Conservation (phyloP, 2,797 vertebrate genomes). For the Calcarius lapponicus region DNA sequence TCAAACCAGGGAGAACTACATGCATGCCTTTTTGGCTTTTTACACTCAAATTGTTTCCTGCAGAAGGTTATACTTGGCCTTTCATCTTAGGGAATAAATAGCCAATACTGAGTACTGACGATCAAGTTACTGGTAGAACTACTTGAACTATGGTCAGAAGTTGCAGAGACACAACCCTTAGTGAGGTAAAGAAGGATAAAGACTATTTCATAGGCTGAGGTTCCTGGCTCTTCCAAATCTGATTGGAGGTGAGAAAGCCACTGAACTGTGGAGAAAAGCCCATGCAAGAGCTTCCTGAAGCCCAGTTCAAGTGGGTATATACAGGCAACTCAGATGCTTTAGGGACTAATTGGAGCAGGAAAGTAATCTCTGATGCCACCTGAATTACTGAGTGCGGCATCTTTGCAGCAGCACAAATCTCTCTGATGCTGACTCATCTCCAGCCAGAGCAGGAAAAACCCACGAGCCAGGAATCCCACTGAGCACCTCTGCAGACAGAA, state of each 20-base stretch:
- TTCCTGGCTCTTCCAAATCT: not conserved
- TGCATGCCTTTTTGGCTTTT: not conserved
- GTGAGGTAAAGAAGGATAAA: not conserved
- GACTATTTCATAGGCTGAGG: not conserved
- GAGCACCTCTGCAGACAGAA: not conserved
- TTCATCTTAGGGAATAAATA: not conserved
- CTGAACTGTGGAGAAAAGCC: not conserved
- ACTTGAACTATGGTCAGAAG: not conserved
- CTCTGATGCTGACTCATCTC: conserved; percentile 3
- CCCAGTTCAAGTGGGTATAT: not conserved
- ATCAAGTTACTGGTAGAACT: not conserved
- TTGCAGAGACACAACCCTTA: not conserved
- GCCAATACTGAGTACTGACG: not conserved
- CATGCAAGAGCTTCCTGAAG: not conserved
- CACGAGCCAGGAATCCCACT: not conserved
- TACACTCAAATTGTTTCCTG: not conserved
- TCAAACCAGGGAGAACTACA: not conserved
- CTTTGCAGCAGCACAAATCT: not conserved
- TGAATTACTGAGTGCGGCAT: not conserved
- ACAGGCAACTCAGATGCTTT: not conserved
- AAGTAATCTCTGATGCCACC: not conserved
- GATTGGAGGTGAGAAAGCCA: not conserved
- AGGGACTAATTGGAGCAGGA: not conserved
- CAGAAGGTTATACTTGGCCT: not conserved
- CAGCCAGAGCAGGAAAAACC: not conserved